phyloP scores from a whole-genome alignment of 2,888 invertebrate species.

The Leucania comma region DNA sequence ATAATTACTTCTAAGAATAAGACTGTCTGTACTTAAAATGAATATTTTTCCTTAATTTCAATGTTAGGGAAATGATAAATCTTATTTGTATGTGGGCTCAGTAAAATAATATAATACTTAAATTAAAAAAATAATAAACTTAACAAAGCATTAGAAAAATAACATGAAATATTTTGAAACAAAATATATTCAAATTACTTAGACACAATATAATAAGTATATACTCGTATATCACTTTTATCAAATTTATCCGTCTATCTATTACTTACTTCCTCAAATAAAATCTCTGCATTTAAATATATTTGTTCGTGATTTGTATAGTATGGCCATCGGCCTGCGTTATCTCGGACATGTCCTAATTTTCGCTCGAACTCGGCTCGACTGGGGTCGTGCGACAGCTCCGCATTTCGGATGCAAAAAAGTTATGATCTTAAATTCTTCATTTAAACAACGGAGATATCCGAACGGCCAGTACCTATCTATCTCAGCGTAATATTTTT shows the following conservation, averaged over 20 bases:
- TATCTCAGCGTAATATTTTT: slow-evolving; percentile 37
- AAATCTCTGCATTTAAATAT: slow-evolving; percentile 21
- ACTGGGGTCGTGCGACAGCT: slow-evolving; percentile 58
- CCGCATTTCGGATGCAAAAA: slow-evolving; percentile 58
- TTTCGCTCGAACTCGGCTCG: slow-evolving; percentile 62
- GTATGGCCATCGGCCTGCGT: slow-evolving; percentile 56
- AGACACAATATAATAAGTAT: neutral
- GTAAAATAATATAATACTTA: neutral
- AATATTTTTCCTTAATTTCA: neutral
- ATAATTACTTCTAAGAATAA: slow-evolving; percentile 3
- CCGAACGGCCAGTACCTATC: slow-evolving; percentile 20
- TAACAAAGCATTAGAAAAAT: neutral
- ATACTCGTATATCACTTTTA: slow-evolving; percentile 7
- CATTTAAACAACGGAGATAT: slow-evolving; percentile 51
- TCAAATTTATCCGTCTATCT: slow-evolving; percentile 23
- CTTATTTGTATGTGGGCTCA: neutral
- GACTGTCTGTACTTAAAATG: neutral
- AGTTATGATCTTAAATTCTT: slow-evolving; percentile 59
- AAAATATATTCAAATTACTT: slow-evolving; percentile 19
- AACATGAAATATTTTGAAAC: neutral
- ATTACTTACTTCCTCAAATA: slow-evolving; percentile 38
- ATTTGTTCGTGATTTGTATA: slow-evolving; percentile 48
- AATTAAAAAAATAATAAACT: neutral
- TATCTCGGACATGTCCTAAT: slow-evolving; percentile 74
- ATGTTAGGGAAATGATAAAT: neutral